Evolutionary conservation across 2,888 invertebrate genomes (phyloP).

Genomic region (Stenchaetothrips biformis): DNA sequence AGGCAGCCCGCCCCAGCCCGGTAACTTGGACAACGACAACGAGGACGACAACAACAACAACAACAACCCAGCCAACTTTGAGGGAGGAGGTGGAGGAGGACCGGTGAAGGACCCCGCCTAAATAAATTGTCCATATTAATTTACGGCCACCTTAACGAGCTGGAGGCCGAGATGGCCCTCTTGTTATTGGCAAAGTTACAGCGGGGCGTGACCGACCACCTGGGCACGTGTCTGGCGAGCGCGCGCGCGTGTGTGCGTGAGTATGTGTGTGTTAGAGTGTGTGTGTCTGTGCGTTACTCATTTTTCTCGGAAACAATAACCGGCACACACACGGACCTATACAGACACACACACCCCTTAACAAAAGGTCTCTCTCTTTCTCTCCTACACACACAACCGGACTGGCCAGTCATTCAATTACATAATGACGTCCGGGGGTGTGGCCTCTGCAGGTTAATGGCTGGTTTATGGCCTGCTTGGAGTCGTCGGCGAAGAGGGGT

Average conservation of each 20-base stretch:
- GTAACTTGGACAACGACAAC: no score
- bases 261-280: not conserved
- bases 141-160: slow-evolving; percentile 4
- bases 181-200: slow-evolving; percentile 14
- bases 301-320: not conserved
- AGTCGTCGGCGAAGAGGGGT: not conserved
- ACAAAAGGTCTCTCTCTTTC: no score
- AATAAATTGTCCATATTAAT: slow-evolving; percentile 20
- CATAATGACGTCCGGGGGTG: not conserved
- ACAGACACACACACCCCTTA: no score
- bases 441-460: slow-evolving; percentile 2
- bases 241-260: not conserved
- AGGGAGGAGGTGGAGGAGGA: not conserved
- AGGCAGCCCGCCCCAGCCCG: no score
- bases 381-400: not conserved
- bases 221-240: no score
- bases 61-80: not conserved
- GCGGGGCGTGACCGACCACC: not conserved
- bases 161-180: not conserved
- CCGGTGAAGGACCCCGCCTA: not conserved
- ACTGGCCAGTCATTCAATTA: slow-evolving; percentile 6
- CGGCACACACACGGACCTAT: no score
- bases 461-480: slow-evolving; percentile 13
- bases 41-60: not conserved
- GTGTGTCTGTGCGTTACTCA: not conserved